Evolutionary conservation across 2,113 vertebrate genomes (phyloP), one percentile per base, ranked within the genome.

Genomic region (Python bivittatus): DNA sequence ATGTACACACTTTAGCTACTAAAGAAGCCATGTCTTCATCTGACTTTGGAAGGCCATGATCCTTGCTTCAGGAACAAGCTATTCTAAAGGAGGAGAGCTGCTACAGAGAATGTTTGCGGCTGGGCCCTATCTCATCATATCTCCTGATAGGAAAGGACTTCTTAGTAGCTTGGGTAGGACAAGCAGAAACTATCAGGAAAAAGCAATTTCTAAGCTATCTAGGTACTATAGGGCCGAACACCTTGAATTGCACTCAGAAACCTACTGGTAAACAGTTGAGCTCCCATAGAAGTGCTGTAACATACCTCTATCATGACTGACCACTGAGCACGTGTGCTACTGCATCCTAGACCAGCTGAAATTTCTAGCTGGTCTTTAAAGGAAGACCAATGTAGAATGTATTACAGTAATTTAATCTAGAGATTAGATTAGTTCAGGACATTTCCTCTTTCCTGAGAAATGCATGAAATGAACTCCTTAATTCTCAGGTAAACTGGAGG

Each of bases 381-480:
- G 72, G 33, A 20, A 79, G 17, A 79, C 15, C 33, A n/a, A 20
- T 79, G 15, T 23, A 22, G 72, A 79, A 79, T 79, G 72, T 42
- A 79, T 8, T 79, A 42, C 33, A 79, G 17, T 33, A 42, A 79
- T 42, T 79, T 79, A 42, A 79, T 10, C 33, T 38, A 79, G 33
- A 79, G 72, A 79, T 79, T 42, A 42, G 33, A 42, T 79, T 25
- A 64, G 23, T 53, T 86, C 33, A 86, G 58, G 42, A 54, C 23
- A 52, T 29, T 29, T 89, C 6, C 12, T 84, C 22, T 58, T 25
- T 92, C 33, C 25, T 57, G 52, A 86, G 25, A 23, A 53, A 91
- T 53, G 90, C 54, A 44, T n/a, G 33, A 52, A 58, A 64, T 91
- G 44, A 91, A 54, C 25, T 53, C 58, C n/a, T 91, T 86, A 91